Base-by-base conservation (phyloP, 2,888 invertebrate species). In the Campoletis raptor region DNA sequence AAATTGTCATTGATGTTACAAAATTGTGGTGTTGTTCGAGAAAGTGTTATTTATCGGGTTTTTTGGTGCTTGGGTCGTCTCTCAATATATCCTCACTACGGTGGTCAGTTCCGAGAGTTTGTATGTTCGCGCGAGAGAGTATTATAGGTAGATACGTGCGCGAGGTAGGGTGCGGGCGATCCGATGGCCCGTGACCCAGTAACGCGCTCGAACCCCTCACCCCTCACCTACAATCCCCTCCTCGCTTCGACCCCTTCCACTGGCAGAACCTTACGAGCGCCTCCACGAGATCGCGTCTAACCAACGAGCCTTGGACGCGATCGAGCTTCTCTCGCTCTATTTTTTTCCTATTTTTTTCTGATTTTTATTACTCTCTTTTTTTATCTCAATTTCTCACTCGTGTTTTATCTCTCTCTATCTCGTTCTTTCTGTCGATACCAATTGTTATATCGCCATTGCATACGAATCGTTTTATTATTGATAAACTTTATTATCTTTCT, bases 101-200 rank as follows among this genome's bases (percentile, higher is more conserved):
- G 57, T 61, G 57, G 57, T 61, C 57, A 61, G 57, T 61, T 61
- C 57, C 30, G 12, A 61, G 57, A 61, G 57, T 61, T 61, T 61
- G 30, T 61, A 61, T 61, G 57, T 30, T 30, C 24, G 57, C 57
- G 30, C 57, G 21, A 40, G 74, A 61, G 40, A n/a, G 54, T n/a
- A 57, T n/a, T 61, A 40, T 61, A 40, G 54, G 37, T 15, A 24
- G 54, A 21, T 40, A 57, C 74, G 74, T 36, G 37, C 61, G 66
- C 66, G 57, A 21, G n/a, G 18, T 18, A 57, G 30, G 82, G 74
- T 69, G 79, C 81, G 78, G 52, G 61, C 74, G 83, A 83, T 83
- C 70, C 77, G 78, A 84, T 79, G 84, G 86, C 84, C 86, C 86
- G 86, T 86, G 86, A 86, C 86, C 86, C 84, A 86, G 86, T 84